A percentile compares a stretch with the other conserved stretches of the same genome.
Conservation (phyloP, 64 coral and sea anemone species). For the Montipora sp. region DNA sequence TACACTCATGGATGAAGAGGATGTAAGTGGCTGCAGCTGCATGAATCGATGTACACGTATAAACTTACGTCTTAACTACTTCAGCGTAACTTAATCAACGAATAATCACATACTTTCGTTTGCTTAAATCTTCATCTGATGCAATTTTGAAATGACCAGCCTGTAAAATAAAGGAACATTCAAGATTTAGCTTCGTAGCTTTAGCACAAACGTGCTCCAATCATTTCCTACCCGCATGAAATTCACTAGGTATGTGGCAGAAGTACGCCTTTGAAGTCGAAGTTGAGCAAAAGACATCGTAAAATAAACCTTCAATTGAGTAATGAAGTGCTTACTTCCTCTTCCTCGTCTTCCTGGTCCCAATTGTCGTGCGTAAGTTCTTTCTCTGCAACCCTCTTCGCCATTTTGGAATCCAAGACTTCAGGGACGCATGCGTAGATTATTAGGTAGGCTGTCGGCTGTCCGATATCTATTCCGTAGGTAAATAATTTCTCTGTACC, state of each 20-base stretch:
- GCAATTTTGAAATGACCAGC: constrained; percentile 73
- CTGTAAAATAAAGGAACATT: not conserved
- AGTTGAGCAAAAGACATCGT: not conserved
- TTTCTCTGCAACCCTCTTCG: constrained; percentile 74
- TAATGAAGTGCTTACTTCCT: constrained; percentile 49
- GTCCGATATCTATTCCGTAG: not conserved
- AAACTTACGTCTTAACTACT: no score
- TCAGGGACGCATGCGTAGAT: not conserved
- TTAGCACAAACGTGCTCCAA: not conserved
- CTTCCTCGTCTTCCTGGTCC: constrained; percentile 86
- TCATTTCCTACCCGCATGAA: not conserved
- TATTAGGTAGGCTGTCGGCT: not conserved
- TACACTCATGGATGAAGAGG: no score
- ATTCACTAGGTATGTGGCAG: no score
- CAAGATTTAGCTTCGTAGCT: not conserved
- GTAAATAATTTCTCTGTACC: not conserved
- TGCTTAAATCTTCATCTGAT: constrained; percentile 67
- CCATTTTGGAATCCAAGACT: constrained; percentile 49
- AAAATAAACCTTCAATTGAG: not conserved
- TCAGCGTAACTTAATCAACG: not conserved
- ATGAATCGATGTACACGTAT: no score
- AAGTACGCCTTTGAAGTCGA: not conserved
- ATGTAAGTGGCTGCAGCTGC: no score
- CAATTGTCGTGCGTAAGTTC: constrained; percentile 90
- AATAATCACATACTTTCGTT: constrained; percentile 38